Conservation (phyloP, 2,888 invertebrate genomes). For the Rhamphomyia laevipes region DNA sequence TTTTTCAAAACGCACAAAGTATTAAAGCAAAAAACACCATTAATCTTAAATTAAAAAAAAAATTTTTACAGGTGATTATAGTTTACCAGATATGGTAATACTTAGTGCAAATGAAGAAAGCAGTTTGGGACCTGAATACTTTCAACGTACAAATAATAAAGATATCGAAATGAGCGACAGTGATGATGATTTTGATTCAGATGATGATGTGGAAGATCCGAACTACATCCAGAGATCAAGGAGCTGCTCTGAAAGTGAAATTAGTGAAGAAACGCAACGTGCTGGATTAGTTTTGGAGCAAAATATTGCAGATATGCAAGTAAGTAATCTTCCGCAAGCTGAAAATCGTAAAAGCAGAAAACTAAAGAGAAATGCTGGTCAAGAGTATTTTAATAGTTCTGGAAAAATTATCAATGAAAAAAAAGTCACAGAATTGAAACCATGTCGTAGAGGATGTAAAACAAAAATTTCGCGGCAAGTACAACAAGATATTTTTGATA, state of each 20-base stretch:
- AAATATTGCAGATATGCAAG: too few species aligned
- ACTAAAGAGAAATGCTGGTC: background rate
- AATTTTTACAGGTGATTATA: too few species aligned
- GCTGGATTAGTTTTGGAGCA: background rate
- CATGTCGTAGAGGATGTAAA: background rate
- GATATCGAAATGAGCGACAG: too few species aligned
- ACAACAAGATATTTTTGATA: constrained; percentile 3
- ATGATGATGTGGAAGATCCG: background rate
- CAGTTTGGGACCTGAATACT: too few species aligned
- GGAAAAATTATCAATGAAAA: background rate
- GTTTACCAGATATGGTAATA: too few species aligned
- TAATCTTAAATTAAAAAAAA: too few species aligned
- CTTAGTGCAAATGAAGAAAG: too few species aligned
- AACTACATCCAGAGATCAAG: background rate
- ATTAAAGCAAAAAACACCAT: too few species aligned
- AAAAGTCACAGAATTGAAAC: background rate
- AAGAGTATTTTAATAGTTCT: background rate
- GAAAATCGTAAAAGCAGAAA: background rate
- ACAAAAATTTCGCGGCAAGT: background rate
- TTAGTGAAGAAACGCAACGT: background rate
- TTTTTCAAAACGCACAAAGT: too few species aligned
- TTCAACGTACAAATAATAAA: too few species aligned
- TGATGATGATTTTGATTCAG: background rate
- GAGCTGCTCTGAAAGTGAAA: background rate
- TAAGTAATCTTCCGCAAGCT: too few species aligned